Conservation (phyloP, 2,113 vertebrate species). For the Ciconia maguari region DNA sequence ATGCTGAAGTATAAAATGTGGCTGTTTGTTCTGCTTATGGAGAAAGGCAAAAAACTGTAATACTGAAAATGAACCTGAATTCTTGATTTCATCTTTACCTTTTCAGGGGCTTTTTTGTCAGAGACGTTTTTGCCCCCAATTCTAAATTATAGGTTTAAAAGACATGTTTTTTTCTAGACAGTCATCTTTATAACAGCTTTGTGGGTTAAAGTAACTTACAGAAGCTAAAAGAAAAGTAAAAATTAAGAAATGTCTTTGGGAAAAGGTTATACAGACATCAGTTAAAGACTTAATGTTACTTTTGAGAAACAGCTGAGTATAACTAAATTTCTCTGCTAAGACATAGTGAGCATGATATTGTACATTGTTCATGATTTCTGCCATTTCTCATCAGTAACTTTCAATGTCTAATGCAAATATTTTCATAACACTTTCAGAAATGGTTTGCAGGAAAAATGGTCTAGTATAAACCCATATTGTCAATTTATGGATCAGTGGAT, state of each 20-base stretch:
- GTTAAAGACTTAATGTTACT: not conserved
- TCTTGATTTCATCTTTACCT: not conserved
- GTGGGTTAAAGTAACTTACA: not conserved
- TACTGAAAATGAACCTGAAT: not conserved
- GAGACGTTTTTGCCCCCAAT: not conserved
- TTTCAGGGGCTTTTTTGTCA: not conserved
- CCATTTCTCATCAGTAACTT: not conserved
- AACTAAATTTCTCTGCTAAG: not conserved
- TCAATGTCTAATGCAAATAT: not conserved
- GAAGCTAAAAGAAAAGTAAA: not conserved
- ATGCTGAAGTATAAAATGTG: not conserved
- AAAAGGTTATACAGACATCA: not conserved
- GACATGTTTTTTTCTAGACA: not conserved
- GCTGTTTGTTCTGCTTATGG: not conserved
- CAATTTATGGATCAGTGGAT: not conserved
- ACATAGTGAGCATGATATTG: not conserved
- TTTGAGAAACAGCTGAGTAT: not conserved
- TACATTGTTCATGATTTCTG: not conserved
- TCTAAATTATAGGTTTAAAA: not conserved
- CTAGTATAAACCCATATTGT: not conserved
- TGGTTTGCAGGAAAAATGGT: not conserved
- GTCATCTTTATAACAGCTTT: not conserved
- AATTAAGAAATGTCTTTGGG: not conserved
- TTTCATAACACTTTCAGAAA: not conserved
- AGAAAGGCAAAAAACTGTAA: not conserved